Evolutionary conservation across 2,113 vertebrate species (phyloP).

Genomic region (Pteropus alecto): DNA sequence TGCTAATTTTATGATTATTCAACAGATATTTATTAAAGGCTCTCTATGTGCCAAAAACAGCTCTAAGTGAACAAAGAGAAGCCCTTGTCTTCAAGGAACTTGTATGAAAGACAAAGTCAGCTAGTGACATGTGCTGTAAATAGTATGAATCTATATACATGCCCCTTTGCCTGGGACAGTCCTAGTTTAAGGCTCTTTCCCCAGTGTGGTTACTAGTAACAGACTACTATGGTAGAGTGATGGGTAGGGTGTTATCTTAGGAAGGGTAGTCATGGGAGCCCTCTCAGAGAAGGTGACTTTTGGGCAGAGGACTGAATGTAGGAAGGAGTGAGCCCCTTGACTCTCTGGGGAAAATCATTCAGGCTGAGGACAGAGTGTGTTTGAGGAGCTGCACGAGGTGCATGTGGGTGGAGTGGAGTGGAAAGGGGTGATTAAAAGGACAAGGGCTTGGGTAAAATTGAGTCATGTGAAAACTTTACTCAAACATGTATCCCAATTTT

Average conservation of each 20-base stretch:
- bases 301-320: background rate
- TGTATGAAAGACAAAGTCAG: background rate
- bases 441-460: background rate
- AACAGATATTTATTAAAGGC: background rate
- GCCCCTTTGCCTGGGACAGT: background rate
- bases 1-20: conserved; percentile 8
- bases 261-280: background rate
- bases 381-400: background rate
- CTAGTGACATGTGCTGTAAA: background rate
- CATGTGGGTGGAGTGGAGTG: rapidly evolving
- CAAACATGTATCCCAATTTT: background rate
- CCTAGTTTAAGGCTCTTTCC: background rate
- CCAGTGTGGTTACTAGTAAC: background rate
- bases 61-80: background rate
- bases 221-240: rapidly evolving
- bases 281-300: background rate
- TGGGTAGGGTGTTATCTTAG: background rate
- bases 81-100: background rate
- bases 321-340: background rate
- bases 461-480: background rate
- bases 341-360: too few relatives aligned
- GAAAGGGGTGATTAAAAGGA: background rate
- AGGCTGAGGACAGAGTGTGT: background rate
- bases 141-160: too few relatives aligned
- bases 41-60: background rate